phyloP scores from a whole-genome alignment of 2,888 invertebrate genomes.

The Patella depressa region DNA sequence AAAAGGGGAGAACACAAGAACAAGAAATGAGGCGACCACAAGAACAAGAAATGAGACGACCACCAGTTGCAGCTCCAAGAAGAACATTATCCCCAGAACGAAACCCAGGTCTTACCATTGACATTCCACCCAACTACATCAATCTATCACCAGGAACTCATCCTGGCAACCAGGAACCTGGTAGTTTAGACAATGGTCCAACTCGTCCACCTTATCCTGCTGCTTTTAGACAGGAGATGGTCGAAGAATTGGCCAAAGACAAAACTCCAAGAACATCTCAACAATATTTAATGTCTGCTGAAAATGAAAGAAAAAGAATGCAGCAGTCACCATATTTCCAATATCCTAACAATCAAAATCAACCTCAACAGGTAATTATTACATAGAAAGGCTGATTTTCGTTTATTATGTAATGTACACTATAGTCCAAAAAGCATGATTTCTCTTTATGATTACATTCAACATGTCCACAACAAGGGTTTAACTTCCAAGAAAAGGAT shows the following conservation, averaged over 20 bases:
- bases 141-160: conserved; percentile 38
- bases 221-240: conserved; percentile 56
- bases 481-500: no score
- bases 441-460: no score
- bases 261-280: conserved; percentile 59
- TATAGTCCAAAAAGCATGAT: no score
- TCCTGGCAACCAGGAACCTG: conserved; percentile 7
- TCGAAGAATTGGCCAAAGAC: conserved; percentile 60
- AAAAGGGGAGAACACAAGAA: no score
- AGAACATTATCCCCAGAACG: not conserved
- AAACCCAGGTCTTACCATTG: conserved; percentile 30
- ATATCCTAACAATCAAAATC: conserved; percentile 57
- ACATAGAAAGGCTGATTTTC: no score
- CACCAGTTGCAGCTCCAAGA: conserved; percentile 4
- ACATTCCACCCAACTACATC: conserved; percentile 55
- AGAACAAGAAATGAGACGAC: not conserved
- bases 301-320: conserved; percentile 53
- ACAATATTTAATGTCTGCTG: conserved; percentile 53
- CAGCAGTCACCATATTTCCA: conserved; percentile 62
- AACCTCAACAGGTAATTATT: conserved; percentile 11
- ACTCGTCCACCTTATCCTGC: conserved; percentile 64
- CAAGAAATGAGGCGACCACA: no score
- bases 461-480: no score
- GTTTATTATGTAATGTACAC: no score
- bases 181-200: conserved; percentile 40